Percentiles rank a stretch among this genome's conserved stretches.
phyloP scores from a whole-genome alignment of 2,797 vertebrate genomes.

The Microcaecilia unicolor region DNA sequence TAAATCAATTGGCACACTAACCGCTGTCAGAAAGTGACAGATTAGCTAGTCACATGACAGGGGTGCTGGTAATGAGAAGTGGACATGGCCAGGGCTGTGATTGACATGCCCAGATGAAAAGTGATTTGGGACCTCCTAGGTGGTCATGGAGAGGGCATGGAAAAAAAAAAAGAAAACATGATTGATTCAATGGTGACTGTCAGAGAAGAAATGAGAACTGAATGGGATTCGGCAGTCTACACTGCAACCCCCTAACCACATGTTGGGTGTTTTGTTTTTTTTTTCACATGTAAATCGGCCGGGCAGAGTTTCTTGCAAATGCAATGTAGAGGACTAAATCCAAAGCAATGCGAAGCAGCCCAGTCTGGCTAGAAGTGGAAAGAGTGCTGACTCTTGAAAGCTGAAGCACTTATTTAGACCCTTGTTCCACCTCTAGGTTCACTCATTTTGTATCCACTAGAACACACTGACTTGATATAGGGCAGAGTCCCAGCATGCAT shows the following conservation, averaged over 20 bases:
- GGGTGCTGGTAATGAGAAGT: constrained; percentile 62
- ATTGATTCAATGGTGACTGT: constrained; percentile 76
- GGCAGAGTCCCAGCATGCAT: too few relatives aligned
- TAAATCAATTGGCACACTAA: constrained; percentile 94
- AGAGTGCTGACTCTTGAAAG: constrained; percentile 13
- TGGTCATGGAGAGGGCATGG: constrained; percentile 63
- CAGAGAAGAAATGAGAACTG: constrained; percentile 78
- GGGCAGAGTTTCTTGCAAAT: constrained; percentile 56
- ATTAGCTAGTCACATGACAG: constrained; percentile 74
- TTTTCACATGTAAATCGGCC: constrained; percentile 96
- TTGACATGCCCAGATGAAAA: constrained; percentile 65
- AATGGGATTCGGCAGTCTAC: constrained; percentile 77
- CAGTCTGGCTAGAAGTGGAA: constrained; percentile 17
- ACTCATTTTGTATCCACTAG: too few relatives aligned
- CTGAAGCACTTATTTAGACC: constrained; percentile 11
- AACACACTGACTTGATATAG: too few relatives aligned
- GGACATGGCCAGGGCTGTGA: constrained; percentile 66
- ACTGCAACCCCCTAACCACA: constrained; percentile 64
- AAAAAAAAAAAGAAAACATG: constrained; percentile 67
- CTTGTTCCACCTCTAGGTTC: too few relatives aligned
- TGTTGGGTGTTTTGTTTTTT: constrained; percentile 68
- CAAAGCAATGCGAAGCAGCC: too few relatives aligned
- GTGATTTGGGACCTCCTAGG: constrained; percentile 64
- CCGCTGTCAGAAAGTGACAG: constrained; percentile 85
- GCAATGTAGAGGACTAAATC: constrained; percentile 41